phyloP scores from a whole-genome alignment of 2,888 invertebrate species.

The Holacanthella duospinosa region DNA sequence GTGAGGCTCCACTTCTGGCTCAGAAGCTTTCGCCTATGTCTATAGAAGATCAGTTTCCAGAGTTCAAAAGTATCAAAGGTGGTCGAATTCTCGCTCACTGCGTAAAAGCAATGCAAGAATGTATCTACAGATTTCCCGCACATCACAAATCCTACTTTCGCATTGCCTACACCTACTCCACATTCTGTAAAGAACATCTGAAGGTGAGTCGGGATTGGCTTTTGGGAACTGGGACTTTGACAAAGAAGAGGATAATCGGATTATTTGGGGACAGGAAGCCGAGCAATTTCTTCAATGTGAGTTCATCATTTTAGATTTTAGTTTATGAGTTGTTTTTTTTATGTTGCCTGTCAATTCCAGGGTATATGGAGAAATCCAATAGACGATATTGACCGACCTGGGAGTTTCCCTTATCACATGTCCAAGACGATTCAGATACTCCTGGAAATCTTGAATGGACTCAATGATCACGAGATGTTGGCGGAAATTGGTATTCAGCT shows the following conservation, averaged over 20 bases:
- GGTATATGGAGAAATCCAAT: conserved; percentile 86
- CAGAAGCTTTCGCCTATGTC: neutral
- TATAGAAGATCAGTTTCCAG: no score
- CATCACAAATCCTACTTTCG: conserved; percentile 89
- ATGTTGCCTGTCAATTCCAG: conserved; percentile 42
- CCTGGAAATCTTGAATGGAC: conserved; percentile 66
- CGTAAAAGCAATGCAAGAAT: conserved; percentile 68
- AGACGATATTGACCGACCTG: conserved; percentile 80
- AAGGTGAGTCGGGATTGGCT: conserved; percentile 60
- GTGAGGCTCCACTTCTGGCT: neutral
- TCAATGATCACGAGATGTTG: conserved; percentile 67
- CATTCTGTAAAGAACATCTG: conserved; percentile 54
- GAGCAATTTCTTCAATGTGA: conserved; percentile 78
- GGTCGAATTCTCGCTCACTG: conserved; percentile 48
- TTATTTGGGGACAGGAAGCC: conserved; percentile 74
- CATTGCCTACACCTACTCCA: conserved; percentile 70
- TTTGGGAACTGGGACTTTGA: conserved; percentile 47
- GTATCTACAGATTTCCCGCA: conserved; percentile 72
- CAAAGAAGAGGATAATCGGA: conserved; percentile 57
- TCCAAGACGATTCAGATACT: conserved; percentile 69
- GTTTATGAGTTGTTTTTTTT: conserved; percentile 11
- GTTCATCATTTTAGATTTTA: conserved; percentile 36
- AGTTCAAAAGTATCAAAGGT: no score
- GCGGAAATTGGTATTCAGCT: conserved; percentile 69
- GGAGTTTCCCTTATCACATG: conserved; percentile 85